Evolutionary conservation across 2,888 invertebrate species (phyloP).

Genomic region (Drosophila testacea): DNA sequence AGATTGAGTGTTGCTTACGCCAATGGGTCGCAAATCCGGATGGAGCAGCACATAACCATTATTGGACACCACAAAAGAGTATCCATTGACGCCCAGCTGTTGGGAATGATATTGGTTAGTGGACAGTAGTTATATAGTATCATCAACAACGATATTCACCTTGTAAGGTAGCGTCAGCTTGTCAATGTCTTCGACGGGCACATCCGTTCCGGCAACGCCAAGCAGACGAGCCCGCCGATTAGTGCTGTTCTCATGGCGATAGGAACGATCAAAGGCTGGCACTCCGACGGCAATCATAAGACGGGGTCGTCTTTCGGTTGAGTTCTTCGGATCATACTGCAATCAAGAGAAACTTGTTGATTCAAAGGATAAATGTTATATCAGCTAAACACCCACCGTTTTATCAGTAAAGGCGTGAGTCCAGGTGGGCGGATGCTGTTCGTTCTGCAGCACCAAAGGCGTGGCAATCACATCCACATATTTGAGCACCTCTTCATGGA

Average conservation of each 20-base stretch:
- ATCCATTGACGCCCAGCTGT: slow-evolving; percentile 97
- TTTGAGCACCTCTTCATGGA: slow-evolving; percentile 97
- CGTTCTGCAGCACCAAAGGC: slow-evolving; percentile 91
- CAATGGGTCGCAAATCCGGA: slow-evolving; percentile 94
- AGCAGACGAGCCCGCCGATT: slow-evolving; percentile 89
- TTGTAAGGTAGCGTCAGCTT: slow-evolving; percentile 95
- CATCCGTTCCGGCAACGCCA: slow-evolving; percentile 95
- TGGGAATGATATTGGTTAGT: not conserved
- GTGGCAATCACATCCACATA: slow-evolving; percentile 97
- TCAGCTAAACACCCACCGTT: slow-evolving; percentile 87
- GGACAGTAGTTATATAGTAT: not conserved
- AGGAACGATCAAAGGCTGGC: slow-evolving; percentile 94
- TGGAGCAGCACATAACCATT: slow-evolving; percentile 98
- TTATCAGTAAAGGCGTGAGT: slow-evolving; percentile 96
- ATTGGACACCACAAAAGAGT: slow-evolving; percentile 98
- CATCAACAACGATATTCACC: slow-evolving; percentile 86
- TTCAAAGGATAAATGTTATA: not conserved
- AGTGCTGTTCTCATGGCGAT: slow-evolving; percentile 85
- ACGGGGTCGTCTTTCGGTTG: slow-evolving; percentile 83
- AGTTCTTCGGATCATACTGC: slow-evolving; percentile 77
- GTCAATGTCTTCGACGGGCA: slow-evolving; percentile 94
- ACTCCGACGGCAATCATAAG: slow-evolving; percentile 96
- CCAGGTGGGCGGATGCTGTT: slow-evolving; percentile 95
- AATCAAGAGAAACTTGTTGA: not conserved
- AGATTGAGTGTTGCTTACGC: slow-evolving; percentile 87